These are phyloP conservation scores for Geotrypetes seraphini DNA, from an alignment of 2,797 vertebrate species.

Conservation along the genomic window DNA sequence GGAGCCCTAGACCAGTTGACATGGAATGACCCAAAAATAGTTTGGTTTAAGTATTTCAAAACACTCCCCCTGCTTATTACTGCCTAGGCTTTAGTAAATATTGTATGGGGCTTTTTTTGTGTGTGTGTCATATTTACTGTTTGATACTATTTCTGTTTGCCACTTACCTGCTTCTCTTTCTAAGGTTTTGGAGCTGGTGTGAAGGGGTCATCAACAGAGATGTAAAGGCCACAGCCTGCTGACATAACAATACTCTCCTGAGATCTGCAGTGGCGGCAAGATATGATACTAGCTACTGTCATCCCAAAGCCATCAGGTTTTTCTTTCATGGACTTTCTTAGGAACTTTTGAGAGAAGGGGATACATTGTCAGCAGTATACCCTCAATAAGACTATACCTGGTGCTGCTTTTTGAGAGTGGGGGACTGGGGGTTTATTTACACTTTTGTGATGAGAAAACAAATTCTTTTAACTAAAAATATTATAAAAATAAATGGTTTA, in stretches of 20 bases:
- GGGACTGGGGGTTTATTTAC: slow-evolving; percentile 52
- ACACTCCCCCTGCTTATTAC: no score
- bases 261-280: slow-evolving; percentile 36
- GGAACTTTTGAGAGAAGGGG: slow-evolving; percentile 35
- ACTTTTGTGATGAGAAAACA: slow-evolving; percentile 60
- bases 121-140: no score
- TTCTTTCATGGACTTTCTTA: slow-evolving; percentile 14
- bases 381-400: slow-evolving; percentile 55
- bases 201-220: slow-evolving; percentile 46
- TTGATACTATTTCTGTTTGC: no score
- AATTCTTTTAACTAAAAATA: slow-evolving; percentile 61
- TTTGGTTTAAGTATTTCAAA: no score
- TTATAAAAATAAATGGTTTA: slow-evolving; percentile 51
- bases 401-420: slow-evolving; percentile 38
- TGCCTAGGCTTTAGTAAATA: no score
- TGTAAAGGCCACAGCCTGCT: slow-evolving; percentile 34
- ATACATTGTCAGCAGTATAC: slow-evolving; percentile 31
- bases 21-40: no score
- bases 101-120: no score
- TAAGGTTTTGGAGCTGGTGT: slow-evolving; percentile 90
- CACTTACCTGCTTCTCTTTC: no score
- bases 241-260: slow-evolving; percentile 31
- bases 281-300: slow-evolving; percentile 29
- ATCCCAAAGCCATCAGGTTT: slow-evolving; percentile 26
- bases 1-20: no score